phyloP scores from a whole-genome alignment of 30 jellyfish, hydroid and myxozoan species.

The Pelagia noctiluca region DNA sequence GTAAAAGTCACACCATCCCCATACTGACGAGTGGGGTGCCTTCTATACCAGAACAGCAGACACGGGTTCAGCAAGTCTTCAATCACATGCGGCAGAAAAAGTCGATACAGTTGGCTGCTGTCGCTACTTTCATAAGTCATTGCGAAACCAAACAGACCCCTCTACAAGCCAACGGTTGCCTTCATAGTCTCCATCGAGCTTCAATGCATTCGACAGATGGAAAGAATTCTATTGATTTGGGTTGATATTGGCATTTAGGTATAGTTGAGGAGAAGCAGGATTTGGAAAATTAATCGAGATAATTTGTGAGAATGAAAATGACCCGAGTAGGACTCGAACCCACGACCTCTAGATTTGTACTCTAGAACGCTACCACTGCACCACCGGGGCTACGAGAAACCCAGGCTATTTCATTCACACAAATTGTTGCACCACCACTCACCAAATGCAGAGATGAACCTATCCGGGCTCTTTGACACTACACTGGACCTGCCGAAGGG shows the following conservation, averaged over 20 bases:
- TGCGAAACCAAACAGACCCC: not conserved
- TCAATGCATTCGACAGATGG: not conserved
- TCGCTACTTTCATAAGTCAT: not conserved
- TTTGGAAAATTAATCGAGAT: not conserved
- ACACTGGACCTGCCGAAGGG: too few species aligned
- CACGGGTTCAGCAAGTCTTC: constrained; percentile 55
- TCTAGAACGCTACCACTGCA: too few species aligned
- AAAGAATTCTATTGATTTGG: not conserved
- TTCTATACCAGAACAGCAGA: constrained; percentile 58
- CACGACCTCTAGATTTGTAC: too few species aligned
- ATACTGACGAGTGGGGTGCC: constrained; percentile 27
- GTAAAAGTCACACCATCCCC: constrained; percentile 77
- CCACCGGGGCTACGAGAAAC: too few species aligned
- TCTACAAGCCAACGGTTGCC: too few species aligned
- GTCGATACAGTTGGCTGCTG: constrained; percentile 30
- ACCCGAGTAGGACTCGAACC: too few species aligned
- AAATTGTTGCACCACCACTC: too few species aligned
- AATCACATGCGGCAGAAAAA: constrained; percentile 37
- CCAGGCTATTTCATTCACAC: too few species aligned
- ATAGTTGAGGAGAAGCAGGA: not conserved
- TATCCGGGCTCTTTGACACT: too few species aligned
- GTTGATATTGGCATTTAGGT: not conserved
- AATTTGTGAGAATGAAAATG: too few species aligned
- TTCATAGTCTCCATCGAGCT: not conserved
- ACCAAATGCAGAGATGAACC: too few species aligned